Base-by-base conservation (phyloP, 2,797 vertebrate species). In the Tapera naevia region DNA sequence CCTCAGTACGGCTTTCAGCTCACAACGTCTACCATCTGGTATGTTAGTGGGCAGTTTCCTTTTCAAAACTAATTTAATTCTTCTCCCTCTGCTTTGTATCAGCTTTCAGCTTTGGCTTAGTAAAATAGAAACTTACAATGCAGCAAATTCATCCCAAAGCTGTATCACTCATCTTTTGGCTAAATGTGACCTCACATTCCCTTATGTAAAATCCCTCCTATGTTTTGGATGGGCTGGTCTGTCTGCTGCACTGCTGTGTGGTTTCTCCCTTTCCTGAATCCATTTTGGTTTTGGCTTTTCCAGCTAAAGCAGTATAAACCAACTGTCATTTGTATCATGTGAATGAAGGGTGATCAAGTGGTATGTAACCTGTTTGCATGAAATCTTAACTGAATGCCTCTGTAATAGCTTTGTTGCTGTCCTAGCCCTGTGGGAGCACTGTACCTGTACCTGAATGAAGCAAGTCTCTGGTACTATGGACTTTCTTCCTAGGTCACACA, bases 401-500 rank as follows among this genome's bases (percentile, higher is more conserved):
- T 61, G 35, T 35, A 39, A 37, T 19, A 19, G 37, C 35, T 80
- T 12, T 79, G 64, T 32, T 70, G 22, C 21, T 48, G 16, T 91
- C 22, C 10, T 17, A 15, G 7, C 7, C n/a, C 43, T 61, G 22
- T 39, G 33, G 30, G 37, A 60, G 15, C 53, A 18, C n/a, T 88
- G 69, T 35, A 73, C 14, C 32, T 39, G 37, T 15, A 7, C 7
- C 23, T 30, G 71, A 46, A 48, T 3, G 8, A 33, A 60, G 5
- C 1, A 3, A 60, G 13, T 9, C 0, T 0, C n/a, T 45, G 28
- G 17, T 72, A 35, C 24, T 37, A 17, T 37, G 19, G 9, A 57
- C 12, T 54, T 27, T 80, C n/a, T 62, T 64, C 11, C 15, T 14
- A 51, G 39, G 11, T 79, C 27, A 57, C 27, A 4, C 1, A 6